Evolutionary conservation across 2,113 vertebrate genomes (phyloP).

Genomic region (Channa argus): DNA sequence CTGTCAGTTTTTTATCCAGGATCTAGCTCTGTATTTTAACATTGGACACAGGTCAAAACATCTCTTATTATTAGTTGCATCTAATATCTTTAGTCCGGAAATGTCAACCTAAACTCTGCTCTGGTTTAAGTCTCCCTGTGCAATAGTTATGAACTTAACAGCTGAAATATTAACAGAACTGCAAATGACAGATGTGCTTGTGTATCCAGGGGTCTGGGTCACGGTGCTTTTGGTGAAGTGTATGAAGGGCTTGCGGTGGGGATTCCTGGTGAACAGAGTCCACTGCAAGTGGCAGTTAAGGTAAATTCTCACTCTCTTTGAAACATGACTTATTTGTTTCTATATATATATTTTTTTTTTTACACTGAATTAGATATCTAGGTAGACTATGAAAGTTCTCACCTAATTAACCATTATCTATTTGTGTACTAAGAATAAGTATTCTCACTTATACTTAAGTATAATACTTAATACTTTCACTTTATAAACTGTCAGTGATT

Average conservation of each 20-base stretch:
- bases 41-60: too few relatives aligned
- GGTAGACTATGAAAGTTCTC: background rate
- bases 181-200: constrained; percentile 27
- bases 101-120: background rate
- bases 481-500: too few relatives aligned
- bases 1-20: background rate
- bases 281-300: constrained; percentile 98
- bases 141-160: background rate
- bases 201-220: constrained; percentile 91
- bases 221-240: constrained; percentile 98
- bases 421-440: background rate
- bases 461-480: too few relatives aligned
- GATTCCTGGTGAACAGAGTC: constrained; percentile 91
- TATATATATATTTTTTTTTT: background rate
- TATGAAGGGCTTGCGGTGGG: constrained; percentile 96
- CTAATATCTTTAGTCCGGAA: background rate
- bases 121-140: background rate
- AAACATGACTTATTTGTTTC: background rate
- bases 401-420: background rate
- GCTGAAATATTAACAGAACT: constrained; percentile 8
- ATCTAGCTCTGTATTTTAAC: background rate
- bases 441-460: too few relatives aligned
- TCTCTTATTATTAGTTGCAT: background rate
- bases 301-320: constrained; percentile 76
- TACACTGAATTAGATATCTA: too few relatives aligned